Evolutionary conservation across 2,797 vertebrate genomes (phyloP).

Genomic region (Furcifer pardalis): DNA sequence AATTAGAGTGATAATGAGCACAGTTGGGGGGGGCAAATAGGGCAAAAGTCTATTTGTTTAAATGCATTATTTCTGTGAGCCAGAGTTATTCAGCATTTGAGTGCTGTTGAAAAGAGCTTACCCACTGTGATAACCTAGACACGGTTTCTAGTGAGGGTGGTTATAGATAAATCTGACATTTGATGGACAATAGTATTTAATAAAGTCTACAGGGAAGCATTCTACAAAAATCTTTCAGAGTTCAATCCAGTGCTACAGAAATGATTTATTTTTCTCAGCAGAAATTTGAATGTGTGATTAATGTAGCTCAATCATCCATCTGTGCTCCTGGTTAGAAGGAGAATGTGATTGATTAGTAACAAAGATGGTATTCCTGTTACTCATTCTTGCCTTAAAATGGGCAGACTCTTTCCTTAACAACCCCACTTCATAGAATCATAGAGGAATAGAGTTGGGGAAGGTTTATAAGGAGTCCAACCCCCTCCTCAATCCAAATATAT

Average conservation of each 20-base stretch:
- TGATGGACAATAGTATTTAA: neutral
- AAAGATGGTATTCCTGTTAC: neutral
- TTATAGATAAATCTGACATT: neutral
- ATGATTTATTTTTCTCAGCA: neutral
- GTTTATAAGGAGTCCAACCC: no score
- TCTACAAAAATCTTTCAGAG: neutral
- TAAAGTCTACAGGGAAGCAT: neutral
- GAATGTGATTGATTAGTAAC: neutral
- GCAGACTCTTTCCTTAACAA: neutral
- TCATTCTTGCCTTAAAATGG: neutral
- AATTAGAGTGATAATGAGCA: rapidly evolving
- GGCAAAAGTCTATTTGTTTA: neutral
- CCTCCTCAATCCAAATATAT: no score
- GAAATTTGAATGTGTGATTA: neutral
- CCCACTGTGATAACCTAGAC: neutral
- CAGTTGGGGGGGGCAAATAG: neutral
- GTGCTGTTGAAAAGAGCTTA: neutral
- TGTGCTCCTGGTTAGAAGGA: neutral
- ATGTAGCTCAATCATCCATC: neutral
- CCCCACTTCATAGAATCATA: neutral
- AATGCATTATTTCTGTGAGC: neutral
- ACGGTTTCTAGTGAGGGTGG: neutral
- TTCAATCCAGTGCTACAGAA: neutral
- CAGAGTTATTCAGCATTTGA: neutral
- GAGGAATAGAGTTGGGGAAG: no score